Percentiles rank a stretch among this genome's conserved stretches.
Conservation (phyloP, 2,113 vertebrate genomes). For the Irena cyanogastra region DNA sequence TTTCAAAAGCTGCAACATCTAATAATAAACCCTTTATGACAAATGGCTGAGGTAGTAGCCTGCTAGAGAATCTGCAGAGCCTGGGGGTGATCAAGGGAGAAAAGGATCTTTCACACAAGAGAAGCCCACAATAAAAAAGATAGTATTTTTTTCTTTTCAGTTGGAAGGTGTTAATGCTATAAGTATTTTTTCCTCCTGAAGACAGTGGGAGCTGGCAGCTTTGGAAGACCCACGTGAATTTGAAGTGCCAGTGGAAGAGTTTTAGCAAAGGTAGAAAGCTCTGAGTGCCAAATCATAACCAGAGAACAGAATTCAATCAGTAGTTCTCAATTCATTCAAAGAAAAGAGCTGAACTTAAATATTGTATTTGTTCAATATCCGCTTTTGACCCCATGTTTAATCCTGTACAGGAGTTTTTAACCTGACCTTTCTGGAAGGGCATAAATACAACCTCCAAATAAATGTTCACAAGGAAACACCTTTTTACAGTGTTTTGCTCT, state of each 20-base stretch:
- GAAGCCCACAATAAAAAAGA: neutral
- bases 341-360: neutral
- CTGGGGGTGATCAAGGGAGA: neutral
- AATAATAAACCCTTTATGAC: neutral
- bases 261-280: neutral
- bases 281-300: neutral
- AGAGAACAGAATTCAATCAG: neutral
- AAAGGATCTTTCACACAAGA: neutral
- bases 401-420: neutral
- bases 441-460: neutral
- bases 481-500: neutral
- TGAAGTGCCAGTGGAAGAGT: neutral
- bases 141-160: neutral
- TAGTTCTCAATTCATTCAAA: neutral
- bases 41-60: neutral
- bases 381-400: neutral
- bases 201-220: neutral
- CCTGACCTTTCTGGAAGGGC: neutral
- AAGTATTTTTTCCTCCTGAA: neutral
- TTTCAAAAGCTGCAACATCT: neutral
- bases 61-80: neutral
- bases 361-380: neutral
- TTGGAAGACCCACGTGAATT: neutral
- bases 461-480: neutral
- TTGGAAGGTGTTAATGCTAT: neutral